These are phyloP conservation scores for Poecilobothrus nobilitatus DNA, from an alignment of 2,888 invertebrate species.

Conservation along the genomic window DNA sequence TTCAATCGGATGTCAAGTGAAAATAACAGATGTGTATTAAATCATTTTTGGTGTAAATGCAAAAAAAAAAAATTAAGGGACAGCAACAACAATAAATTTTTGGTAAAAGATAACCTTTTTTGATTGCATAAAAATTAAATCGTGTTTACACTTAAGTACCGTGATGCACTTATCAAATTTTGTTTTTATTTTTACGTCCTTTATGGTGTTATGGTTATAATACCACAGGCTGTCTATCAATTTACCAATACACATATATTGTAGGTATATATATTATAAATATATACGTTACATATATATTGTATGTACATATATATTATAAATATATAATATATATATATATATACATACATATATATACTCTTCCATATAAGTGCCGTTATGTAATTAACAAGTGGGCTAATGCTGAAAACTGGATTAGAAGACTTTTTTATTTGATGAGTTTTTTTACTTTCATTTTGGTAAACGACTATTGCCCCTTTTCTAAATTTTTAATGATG, in stretches of 20 bases:
- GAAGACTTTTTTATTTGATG: not conserved
- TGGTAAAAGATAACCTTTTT: not conserved
- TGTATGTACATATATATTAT: too few species aligned
- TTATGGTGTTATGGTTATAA: conserved; percentile 10
- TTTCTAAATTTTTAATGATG: not conserved
- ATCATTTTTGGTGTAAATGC: not conserved
- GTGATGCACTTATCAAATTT: not conserved
- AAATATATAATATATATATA: not conserved
- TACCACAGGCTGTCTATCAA: not conserved
- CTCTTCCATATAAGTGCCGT: not conserved
- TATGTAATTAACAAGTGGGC: conserved; percentile 1
- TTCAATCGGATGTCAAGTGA: not conserved
- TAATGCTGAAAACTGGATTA: conserved; percentile 1
- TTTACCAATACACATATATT: not conserved
- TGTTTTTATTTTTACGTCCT: not conserved
- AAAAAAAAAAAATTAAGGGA: not conserved
- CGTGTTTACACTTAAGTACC: not conserved
- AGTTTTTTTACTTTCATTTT: not conserved
- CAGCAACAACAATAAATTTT: not conserved
- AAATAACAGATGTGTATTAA: not conserved
- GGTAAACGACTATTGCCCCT: too few species aligned
- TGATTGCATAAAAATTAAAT: conserved; percentile 6
- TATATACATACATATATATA: not conserved
- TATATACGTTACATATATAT: too few species aligned
- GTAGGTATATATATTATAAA: too few species aligned